A percentile compares a stretch with the other conserved stretches of the same genome.
phyloP scores from a whole-genome alignment of 2,888 invertebrate genomes.

The Crepidodera aurea region DNA sequence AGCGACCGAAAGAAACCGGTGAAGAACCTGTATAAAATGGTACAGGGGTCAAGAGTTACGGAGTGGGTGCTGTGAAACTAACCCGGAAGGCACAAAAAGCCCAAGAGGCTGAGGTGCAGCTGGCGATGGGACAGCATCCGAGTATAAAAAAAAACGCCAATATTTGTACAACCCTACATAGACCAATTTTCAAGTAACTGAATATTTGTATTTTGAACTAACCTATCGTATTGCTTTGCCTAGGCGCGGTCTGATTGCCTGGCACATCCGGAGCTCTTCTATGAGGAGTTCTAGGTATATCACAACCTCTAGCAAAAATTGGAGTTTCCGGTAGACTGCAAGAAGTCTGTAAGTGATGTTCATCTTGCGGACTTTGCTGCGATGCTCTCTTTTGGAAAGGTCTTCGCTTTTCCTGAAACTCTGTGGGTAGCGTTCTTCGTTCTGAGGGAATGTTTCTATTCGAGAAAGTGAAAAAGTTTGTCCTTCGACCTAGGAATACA shows the following conservation, averaged over 20 bases:
- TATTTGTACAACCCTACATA: too few species aligned
- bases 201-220: slow-evolving; percentile 18
- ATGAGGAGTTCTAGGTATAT: slow-evolving; percentile 84
- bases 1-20: too few species aligned
- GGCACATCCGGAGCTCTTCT: slow-evolving; percentile 70
- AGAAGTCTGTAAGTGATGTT: slow-evolving; percentile 77
- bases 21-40: too few species aligned
- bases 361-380: slow-evolving; percentile 68
- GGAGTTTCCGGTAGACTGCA: slow-evolving; percentile 90
- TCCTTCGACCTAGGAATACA: slow-evolving; percentile 44
- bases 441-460: slow-evolving; percentile 70
- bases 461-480: slow-evolving; percentile 62
- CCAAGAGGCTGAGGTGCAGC: too few species aligned
- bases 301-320: slow-evolving; percentile 80
- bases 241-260: slow-evolving; percentile 67
- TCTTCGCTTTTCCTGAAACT: slow-evolving; percentile 56
- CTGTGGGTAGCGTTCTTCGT: slow-evolving; percentile 77
- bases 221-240: slow-evolving; percentile 70
- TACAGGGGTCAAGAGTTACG: too few species aligned
- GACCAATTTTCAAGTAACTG: too few species aligned
- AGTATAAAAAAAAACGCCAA: too few species aligned
- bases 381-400: slow-evolving; percentile 61
- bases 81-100: too few species aligned
- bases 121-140: too few species aligned
- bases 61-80: too few species aligned